Evolutionary conservation across 1,140 invertebrate genomes (phyloP), one percentile per base, ranked within the genome.

Genomic region (Drosophila fuyamai): DNA sequence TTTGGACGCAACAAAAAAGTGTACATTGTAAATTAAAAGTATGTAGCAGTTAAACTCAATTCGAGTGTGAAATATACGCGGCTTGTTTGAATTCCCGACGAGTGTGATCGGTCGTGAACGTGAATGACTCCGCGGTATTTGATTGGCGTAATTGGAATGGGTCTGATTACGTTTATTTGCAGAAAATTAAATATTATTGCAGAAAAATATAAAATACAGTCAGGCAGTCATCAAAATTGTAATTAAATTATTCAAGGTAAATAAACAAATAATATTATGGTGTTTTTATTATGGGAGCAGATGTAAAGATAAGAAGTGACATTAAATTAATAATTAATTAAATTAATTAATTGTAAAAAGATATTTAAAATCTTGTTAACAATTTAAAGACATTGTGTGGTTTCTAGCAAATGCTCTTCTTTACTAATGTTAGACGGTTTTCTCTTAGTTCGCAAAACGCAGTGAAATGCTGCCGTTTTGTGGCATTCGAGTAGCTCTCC

Each of bases 61-160:
- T 79, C 47, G 57, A 79, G 44, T 60, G 51, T 50, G 58, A 53
- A 53, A 79, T 76, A 85, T 54, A 50, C 41, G 54, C 58, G 66
- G 38, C 46, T 35, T 43, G 46, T 48, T 56, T 58, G 44, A 46
- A 23, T 78, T 36, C 50, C 47, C 12, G 23, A 23, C 13, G 10
- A 13, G 44, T 60, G 48, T 48, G 54, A 68, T 73, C 53, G 54
- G 13, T 29, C 56, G 16, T 57, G 51, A 51, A 43, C 59, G 43
- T 38, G 57, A 54, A 68, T 56, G 57, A 41, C 50, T 41, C 10
- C 4, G 43, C 10, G 13, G 5, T 29, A 32, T 29, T 36, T 54
- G 41, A 40, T n/a, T 46, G 47, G 29, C 9, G 9, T 32, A 32
- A 66, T 32, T 66, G 41, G 16, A 32, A 4, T 38, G 18, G 38